A percentile compares a stretch with the other conserved stretches of the same genome.
Evolutionary conservation across 1,140 invertebrate species (phyloP).

Genomic region (Chionoecetes opilio): DNA sequence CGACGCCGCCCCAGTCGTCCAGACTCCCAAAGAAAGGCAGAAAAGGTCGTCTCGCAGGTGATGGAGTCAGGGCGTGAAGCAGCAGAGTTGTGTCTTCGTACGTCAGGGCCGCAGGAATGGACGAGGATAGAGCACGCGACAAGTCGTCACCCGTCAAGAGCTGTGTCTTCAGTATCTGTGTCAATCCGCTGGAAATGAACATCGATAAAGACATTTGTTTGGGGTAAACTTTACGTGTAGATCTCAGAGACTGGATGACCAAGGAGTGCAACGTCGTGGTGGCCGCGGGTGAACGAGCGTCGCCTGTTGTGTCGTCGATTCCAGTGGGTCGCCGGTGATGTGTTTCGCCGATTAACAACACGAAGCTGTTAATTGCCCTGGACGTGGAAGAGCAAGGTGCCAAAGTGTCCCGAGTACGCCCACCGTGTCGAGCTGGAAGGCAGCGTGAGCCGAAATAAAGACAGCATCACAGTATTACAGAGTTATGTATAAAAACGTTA

Average conservation of each 20-base stretch:
- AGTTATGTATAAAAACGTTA: not conserved
- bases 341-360: not conserved
- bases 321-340: not conserved
- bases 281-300: not conserved
- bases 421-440: conserved; percentile 8
- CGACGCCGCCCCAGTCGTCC: not conserved
- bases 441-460: conserved; percentile 1
- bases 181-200: not conserved
- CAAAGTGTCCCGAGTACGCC: not conserved
- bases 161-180: not conserved
- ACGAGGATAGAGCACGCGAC: not conserved
- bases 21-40: not conserved
- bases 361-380: not conserved
- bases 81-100: not conserved
- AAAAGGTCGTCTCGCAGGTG: not conserved
- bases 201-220: not conserved
- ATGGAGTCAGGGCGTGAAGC: not conserved
- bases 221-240: not conserved
- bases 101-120: not conserved
- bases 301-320: not conserved
- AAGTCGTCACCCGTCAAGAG: not conserved
- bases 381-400: not conserved
- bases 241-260: not conserved
- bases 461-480: conserved; percentile 16
- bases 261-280: not conserved